A percentile compares a stretch with the other conserved stretches of the same genome.
phyloP scores from a whole-genome alignment of 2,888 invertebrate species.

The Noctuana brunneofusca region DNA sequence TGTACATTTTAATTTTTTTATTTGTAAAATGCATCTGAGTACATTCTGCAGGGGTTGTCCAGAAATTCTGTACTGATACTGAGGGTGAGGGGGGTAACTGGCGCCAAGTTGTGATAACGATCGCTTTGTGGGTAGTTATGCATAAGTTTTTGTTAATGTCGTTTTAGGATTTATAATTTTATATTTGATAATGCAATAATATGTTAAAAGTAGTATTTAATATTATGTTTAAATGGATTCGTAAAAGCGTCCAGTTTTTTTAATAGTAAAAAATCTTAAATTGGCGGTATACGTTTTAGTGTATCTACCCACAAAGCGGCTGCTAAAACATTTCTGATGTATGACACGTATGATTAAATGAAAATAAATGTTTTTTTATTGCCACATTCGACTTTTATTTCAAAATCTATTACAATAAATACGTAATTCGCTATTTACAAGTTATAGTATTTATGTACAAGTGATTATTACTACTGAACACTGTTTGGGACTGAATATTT shows the following conservation, averaged over 20 bases:
- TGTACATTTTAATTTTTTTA: neutral
- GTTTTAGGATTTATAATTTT: neutral
- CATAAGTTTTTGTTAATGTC: neutral
- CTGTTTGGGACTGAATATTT: neutral
- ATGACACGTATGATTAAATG: conserved; percentile 46
- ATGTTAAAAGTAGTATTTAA: too few relatives aligned
- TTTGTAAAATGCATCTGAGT: neutral
- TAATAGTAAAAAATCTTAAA: neutral
- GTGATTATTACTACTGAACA: conserved; percentile 25
- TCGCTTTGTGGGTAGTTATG: conserved; percentile 3
- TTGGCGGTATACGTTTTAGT: neutral
- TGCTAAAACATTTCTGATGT: conserved; percentile 38
- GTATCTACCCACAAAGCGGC: conserved; percentile 36
- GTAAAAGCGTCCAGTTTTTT: neutral
- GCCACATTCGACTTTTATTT: conserved; percentile 72
- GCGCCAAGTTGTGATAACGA: neutral
- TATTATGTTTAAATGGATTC: too few relatives aligned
- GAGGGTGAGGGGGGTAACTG: conserved; percentile 7
- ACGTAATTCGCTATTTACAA: conserved; percentile 52
- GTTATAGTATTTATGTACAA: conserved; percentile 50
- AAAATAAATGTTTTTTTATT: conserved; percentile 79
- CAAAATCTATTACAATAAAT: conserved; percentile 70
- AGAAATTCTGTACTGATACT: conserved; percentile 21
- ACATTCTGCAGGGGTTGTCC: conserved; percentile 33
- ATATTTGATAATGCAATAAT: too few relatives aligned